Conservation (phyloP, 2,113 vertebrate genomes). For the Callospermophilus lateralis region DNA sequence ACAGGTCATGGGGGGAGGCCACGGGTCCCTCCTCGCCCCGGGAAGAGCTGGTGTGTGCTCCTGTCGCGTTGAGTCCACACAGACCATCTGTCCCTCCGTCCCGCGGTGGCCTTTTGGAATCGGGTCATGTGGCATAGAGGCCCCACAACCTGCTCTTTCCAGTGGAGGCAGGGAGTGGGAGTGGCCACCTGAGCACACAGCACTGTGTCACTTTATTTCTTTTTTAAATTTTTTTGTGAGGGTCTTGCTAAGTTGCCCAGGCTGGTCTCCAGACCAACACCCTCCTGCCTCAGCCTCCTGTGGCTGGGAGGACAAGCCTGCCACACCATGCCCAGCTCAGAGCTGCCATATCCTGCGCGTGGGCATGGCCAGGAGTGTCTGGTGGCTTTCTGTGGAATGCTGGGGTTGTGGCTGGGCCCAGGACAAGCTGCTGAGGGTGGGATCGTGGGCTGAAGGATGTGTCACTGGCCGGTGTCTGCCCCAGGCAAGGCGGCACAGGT, state of each 20-base stretch:
- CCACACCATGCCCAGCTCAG: not conserved
- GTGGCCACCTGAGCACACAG: too few relatives aligned
- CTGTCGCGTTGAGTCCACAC: not conserved
- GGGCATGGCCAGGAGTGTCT: fast-evolving
- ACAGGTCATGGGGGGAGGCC: too few relatives aligned
- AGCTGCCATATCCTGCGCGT: fast-evolving
- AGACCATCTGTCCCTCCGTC: not conserved
- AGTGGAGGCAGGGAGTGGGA: fast-evolving
- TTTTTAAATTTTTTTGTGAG: not conserved
- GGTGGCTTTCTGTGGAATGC: fast-evolving
- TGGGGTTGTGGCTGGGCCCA: too few relatives aligned
- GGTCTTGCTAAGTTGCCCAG: not conserved
- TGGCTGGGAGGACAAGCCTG: not conserved
- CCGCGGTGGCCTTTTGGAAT: not conserved
- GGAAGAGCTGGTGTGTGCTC: too few relatives aligned
- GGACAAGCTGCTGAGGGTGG: not conserved
- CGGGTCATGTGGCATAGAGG: fast-evolving
- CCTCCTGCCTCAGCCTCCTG: not conserved
- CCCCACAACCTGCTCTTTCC: not conserved
- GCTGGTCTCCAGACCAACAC: not conserved
- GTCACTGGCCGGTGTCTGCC: fast-evolving
- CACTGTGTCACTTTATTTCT: not conserved
- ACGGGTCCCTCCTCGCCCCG: too few relatives aligned
- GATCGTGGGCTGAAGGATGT: fast-evolving
- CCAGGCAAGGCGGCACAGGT: fast-evolving